Percentiles rank a stretch among this genome's conserved stretches.
Evolutionary conservation across 2,797 vertebrate genomes (phyloP).

Genomic region (Sebastes oblongus): DNA sequence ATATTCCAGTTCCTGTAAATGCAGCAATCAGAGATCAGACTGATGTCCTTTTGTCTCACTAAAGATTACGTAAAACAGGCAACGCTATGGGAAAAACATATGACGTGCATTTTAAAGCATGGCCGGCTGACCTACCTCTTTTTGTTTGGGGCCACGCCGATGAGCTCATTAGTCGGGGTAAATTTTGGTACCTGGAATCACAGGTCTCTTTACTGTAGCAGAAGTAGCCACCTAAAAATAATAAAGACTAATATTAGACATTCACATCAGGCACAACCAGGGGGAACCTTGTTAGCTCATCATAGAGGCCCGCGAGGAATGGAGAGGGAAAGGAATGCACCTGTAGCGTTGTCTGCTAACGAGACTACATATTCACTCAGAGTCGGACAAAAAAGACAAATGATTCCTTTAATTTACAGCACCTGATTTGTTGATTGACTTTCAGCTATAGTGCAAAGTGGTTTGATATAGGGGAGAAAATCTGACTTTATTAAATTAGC

Average conservation of each 20-base stretch:
- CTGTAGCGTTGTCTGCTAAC: slow-evolving; percentile 38
- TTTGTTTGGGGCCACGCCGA: slow-evolving; percentile 82
- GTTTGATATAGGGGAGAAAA: background rate
- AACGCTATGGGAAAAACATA: background rate
- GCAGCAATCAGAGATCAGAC: slow-evolving; percentile 27
- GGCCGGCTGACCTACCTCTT: slow-evolving; percentile 73
- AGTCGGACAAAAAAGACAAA: background rate
- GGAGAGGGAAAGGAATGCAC: slow-evolving; percentile 51
- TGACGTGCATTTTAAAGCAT: slow-evolving; percentile 24
- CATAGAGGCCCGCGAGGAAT: slow-evolving; percentile 55
- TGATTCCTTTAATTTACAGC: background rate
- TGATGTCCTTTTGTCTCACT: background rate
- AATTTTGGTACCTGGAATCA: slow-evolving; percentile 87
- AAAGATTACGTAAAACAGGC: background rate
- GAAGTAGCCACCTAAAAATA: slow-evolving; percentile 86
- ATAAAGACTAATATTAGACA: slow-evolving; percentile 67
- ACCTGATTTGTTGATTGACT: background rate
- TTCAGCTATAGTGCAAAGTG: background rate
- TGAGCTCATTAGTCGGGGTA: slow-evolving; percentile 86
- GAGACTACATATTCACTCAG: background rate
- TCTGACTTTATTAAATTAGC: background rate
- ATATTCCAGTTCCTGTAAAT: slow-evolving; percentile 84
- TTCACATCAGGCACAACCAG: slow-evolving; percentile 45
- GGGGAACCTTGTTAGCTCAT: slow-evolving; percentile 52
- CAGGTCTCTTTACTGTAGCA: slow-evolving; percentile 88